Percentiles rank a stretch among this genome's conserved stretches.
phyloP scores from a whole-genome alignment of 2,888 invertebrate genomes.

The Drosophila birchii region DNA sequence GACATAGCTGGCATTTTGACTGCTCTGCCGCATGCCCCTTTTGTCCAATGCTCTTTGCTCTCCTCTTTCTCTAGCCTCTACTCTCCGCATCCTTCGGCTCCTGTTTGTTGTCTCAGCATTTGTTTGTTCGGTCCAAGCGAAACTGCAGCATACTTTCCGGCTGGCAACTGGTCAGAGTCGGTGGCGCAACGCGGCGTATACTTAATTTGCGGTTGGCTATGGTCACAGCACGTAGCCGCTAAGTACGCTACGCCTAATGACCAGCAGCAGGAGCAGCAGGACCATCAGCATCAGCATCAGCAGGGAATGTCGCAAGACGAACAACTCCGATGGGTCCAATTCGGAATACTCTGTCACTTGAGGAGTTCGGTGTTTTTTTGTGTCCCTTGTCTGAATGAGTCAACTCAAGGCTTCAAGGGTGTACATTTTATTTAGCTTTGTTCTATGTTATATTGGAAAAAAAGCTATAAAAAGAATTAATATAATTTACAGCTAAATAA shows the following conservation, averaged over 20 bases:
- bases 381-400: not conserved
- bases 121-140: constrained; percentile 53
- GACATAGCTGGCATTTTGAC: constrained; percentile 52
- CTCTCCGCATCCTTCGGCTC: not conserved
- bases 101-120: constrained; percentile 62
- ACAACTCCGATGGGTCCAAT: constrained; percentile 10
- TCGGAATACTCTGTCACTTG: constrained; percentile 6
- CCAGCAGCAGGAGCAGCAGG: constrained; percentile 27
- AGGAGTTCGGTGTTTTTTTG: not conserved
- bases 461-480: not conserved
- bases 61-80: not conserved
- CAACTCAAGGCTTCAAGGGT: not conserved
- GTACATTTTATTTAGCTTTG: not conserved
- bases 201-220: constrained; percentile 69
- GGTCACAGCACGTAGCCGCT: constrained; percentile 64
- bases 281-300: constrained; percentile 18
- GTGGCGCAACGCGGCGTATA: constrained; percentile 55
- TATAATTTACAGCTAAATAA: not conserved
- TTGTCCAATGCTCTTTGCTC: constrained; percentile 2
- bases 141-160: constrained; percentile 58
- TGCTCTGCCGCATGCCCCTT: constrained; percentile 8
- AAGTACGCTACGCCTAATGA: constrained; percentile 69
- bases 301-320: constrained; percentile 2
- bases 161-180: constrained; percentile 21
- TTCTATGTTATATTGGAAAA: not conserved